Evolutionary conservation across 2,888 invertebrate species (phyloP), one percentile per base, ranked within the genome.

Genomic region (Sarcophaga carnaria): DNA sequence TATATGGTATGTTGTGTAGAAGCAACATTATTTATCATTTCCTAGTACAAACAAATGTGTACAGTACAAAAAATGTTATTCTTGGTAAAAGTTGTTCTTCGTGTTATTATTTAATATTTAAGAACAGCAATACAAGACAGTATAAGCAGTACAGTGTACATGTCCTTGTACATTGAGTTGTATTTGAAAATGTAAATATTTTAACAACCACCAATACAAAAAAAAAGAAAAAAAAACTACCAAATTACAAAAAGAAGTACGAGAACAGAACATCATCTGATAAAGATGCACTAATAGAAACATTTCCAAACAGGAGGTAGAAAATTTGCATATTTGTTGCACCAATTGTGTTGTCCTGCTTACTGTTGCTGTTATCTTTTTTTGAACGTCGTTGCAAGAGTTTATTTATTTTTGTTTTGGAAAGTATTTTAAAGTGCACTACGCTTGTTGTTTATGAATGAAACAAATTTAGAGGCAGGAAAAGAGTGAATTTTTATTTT

Each of bases 301-400:
- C 25, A 71, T 79, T 71, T 64, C 37, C 37, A 37, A 37, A 37
- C 37, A 37, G 37, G 37, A 37, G 10, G 37, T 27, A 3, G 59
- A 67, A 70, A 11, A 72, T 80, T 80, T 80, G 59, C 79, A 80
- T 72, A 80, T 79, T 71, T 71, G 79, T 71, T 71, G 71, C 25
- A 37, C 37, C 37, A 37, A 37, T 37, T 37, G 37, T 37, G 8
- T 37, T 37, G 37, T 37, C 8, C 8, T 37, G 8, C 37, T 37
- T 37, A 12, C 37, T 17, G 37, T 20, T 62, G 17, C 3, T 54
- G 76, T 54, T 20, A 3, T 37, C 22, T 60, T 77, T 69, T 60
- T 37, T 76, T n/a, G 66, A 14, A 45, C 1, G 2, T 71, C 2
- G 17, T 72, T 37, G 37, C 37, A 37, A 8, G 8, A 6, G 37